phyloP scores from a whole-genome alignment of 2,797 vertebrate genomes.

The Coregonus suidteri region DNA sequence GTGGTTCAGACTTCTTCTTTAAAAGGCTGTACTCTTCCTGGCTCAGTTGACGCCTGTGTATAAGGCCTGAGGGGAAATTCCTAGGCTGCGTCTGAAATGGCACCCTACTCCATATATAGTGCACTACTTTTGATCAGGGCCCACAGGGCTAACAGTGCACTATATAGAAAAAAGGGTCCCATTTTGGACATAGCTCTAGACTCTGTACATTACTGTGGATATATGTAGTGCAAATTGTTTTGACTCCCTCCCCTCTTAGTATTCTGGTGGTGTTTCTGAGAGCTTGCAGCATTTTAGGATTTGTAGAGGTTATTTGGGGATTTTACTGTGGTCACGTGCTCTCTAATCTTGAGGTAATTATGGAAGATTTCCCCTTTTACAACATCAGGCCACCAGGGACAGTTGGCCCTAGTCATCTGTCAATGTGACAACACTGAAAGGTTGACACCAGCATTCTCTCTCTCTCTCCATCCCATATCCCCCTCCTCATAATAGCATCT shows the following conservation, averaged over 20 bases:
- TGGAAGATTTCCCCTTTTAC: constrained; percentile 57
- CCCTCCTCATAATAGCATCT: neutral
- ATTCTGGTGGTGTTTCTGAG: neutral
- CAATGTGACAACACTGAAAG: neutral
- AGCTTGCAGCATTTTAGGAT: constrained; percentile 26
- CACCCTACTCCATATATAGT: neutral
- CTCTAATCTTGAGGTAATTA: constrained; percentile 54
- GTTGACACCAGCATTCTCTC: constrained; percentile 2
- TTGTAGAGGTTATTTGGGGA: constrained; percentile 57
- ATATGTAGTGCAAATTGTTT: neutral
- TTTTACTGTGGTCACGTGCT: constrained; percentile 43
- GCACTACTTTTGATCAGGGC: neutral
- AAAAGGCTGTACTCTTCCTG: neutral
- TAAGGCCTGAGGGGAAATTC: neutral
- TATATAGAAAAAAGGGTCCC: neutral
- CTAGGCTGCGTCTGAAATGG: neutral
- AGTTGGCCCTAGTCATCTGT: constrained; percentile 1
- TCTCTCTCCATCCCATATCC: constrained; percentile 15
- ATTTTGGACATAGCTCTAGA: neutral
- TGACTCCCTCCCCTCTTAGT: neutral
- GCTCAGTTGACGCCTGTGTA: neutral
- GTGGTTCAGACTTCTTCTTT: neutral
- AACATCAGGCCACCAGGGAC: constrained; percentile 44
- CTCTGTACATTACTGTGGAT: neutral
- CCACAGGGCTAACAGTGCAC: neutral